phyloP scores from a whole-genome alignment of 2,888 invertebrate species.

The Tetanocera ferruginea region DNA sequence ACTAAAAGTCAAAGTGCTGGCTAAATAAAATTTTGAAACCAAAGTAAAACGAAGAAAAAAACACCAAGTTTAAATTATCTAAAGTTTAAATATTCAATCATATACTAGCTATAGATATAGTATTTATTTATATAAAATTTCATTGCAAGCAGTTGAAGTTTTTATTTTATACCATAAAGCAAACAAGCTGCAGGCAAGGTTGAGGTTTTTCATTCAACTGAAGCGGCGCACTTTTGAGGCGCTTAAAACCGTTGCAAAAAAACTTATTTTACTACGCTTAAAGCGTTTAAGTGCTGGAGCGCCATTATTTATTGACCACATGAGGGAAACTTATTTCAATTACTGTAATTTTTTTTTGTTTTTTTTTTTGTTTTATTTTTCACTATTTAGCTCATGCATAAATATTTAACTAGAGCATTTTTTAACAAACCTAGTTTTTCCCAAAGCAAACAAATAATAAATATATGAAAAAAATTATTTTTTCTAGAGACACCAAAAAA shows the following conservation, averaged over 20 bases:
- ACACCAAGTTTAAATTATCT: constrained; percentile 5
- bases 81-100: too few relatives aligned
- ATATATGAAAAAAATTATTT: too few relatives aligned
- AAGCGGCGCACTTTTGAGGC: neutral
- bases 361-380: neutral
- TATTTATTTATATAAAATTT: neutral
- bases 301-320: constrained; percentile 27
- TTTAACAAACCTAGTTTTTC: neutral
- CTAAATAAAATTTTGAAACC: neutral
- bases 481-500: too few relatives aligned
- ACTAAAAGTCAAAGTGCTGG: neutral
- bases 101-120: too few relatives aligned
- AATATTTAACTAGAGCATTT: neutral
- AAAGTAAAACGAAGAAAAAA: constrained; percentile 3
- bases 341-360: neutral
- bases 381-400: neutral
- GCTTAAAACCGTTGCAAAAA: neutral
- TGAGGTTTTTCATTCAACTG: too few relatives aligned
- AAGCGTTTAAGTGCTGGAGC: neutral
- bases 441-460: neutral
- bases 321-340: constrained; percentile 26
- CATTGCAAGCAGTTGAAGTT: neutral
- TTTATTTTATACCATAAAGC: too few relatives aligned
- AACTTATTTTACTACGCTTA: neutral
- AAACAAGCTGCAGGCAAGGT: too few relatives aligned